Conservation (phyloP, 2,797 vertebrate genomes). For the Chromis chromis region DNA sequence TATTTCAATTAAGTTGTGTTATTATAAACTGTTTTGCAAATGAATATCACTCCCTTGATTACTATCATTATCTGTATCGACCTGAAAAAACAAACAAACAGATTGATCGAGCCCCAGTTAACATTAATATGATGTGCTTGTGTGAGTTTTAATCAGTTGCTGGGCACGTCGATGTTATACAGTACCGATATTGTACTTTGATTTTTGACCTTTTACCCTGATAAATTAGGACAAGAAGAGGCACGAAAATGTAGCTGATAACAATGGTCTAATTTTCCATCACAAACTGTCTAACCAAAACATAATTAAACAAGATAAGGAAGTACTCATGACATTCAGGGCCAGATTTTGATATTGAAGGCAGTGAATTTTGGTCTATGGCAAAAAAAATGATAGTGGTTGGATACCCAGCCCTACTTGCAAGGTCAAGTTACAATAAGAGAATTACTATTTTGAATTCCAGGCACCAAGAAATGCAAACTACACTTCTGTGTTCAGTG, state of each 20-base stretch:
- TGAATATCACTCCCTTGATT: too few species aligned
- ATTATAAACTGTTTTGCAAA: too few species aligned
- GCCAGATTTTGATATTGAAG: background rate
- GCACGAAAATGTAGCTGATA: too few species aligned
- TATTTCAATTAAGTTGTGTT: too few species aligned
- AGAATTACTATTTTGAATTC: conserved; percentile 24
- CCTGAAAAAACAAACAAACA: too few species aligned
- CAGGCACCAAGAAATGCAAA: conserved; percentile 13
- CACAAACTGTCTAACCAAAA: background rate
- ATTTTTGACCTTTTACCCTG: too few species aligned
- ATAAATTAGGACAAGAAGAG: too few species aligned
- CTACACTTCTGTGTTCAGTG: background rate
- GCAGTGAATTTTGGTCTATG: background rate
- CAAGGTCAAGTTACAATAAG: too few species aligned
- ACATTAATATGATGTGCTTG: background rate
- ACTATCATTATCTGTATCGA: too few species aligned
- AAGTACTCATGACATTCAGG: background rate
- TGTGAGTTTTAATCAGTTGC: background rate
- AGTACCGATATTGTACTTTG: background rate
- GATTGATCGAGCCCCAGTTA: too few species aligned
- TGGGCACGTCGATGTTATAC: background rate
- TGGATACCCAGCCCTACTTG: too few species aligned
- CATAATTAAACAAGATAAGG: background rate
- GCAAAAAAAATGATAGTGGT: background rate
- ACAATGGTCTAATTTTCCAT: background rate